These are phyloP conservation scores for Clupea harengus DNA, from an alignment of 2,113 vertebrate species.

Conservation along the genomic window DNA sequence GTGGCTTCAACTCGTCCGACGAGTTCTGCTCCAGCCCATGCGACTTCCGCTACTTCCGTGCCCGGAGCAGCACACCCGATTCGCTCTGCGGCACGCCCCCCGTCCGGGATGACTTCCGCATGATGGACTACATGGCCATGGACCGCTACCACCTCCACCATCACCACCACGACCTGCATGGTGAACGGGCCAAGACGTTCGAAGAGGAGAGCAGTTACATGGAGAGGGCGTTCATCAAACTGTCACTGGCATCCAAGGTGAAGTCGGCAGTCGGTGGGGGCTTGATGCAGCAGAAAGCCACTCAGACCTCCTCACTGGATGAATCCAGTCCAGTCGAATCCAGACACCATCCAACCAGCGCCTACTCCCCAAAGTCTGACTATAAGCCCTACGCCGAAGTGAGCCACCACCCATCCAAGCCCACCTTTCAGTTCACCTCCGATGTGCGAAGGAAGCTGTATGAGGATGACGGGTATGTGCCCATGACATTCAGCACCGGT, in stretches of 20 bases:
- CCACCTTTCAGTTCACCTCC: constrained; percentile 42
- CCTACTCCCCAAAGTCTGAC: constrained; percentile 81
- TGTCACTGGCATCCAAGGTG: constrained; percentile 89
- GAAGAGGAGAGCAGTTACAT: constrained; percentile 54
- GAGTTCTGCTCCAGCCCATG: constrained; percentile 89
- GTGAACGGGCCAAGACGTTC: constrained; percentile 34
- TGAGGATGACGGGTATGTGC: constrained; percentile 85
- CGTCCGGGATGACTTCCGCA: constrained; percentile 73
- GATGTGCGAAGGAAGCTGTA: constrained; percentile 50
- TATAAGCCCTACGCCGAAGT: constrained; percentile 90
- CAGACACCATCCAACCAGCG: constrained; percentile 73
- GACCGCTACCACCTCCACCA: constrained; percentile 65
- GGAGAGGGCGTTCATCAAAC: constrained; percentile 82
- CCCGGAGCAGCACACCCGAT: constrained; percentile 86
- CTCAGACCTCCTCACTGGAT: constrained; percentile 85
- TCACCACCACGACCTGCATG: constrained; percentile 3
- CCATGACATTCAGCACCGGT: constrained; percentile 77
- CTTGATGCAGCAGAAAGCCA: constrained; percentile 62
- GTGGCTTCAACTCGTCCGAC: constrained; percentile 88
- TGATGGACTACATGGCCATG: constrained; percentile 88
- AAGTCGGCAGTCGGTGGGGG: constrained; percentile 72
- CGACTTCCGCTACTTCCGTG: constrained; percentile 75
- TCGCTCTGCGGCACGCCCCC: constrained; percentile 85
- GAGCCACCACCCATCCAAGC: constrained; percentile 48
- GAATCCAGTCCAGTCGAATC: constrained; percentile 79